Evolutionary conservation across 2,113 vertebrate genomes (phyloP).

Genomic region (Malurus cyaneus): DNA sequence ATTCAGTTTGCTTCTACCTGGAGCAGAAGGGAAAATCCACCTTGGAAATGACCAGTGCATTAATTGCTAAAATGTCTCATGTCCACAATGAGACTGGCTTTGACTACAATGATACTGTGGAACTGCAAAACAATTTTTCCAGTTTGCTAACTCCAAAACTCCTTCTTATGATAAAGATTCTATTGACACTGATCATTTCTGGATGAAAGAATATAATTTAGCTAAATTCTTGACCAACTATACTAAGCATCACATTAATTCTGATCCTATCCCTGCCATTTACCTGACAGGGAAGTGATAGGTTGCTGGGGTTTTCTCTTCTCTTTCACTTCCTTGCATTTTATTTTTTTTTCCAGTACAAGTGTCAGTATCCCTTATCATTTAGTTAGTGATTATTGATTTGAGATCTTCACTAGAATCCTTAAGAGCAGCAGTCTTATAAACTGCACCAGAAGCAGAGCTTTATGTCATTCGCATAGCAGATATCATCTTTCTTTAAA

Average conservation of each 20-base stretch:
- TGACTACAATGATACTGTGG: neutral
- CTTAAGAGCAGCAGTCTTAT: neutral
- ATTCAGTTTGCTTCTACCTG: neutral
- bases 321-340: neutral
- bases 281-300: neutral
- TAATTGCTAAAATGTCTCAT: neutral
- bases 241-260: neutral
- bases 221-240: neutral
- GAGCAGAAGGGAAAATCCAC: neutral
- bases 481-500: neutral
- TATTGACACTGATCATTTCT: neutral
- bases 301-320: neutral
- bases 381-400: neutral
- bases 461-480: neutral
- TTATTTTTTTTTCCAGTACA: neutral
- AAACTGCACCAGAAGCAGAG: neutral
- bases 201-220: neutral
- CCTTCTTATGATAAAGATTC: neutral
- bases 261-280: neutral
- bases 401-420: neutral
- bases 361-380: neutral
- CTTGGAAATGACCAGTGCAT: neutral
- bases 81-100: neutral
- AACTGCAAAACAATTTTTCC: neutral
- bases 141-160: neutral